These are phyloP conservation scores for Lithodes maja DNA, from an alignment of 2,888 invertebrate genomes.

Conservation along the genomic window DNA sequence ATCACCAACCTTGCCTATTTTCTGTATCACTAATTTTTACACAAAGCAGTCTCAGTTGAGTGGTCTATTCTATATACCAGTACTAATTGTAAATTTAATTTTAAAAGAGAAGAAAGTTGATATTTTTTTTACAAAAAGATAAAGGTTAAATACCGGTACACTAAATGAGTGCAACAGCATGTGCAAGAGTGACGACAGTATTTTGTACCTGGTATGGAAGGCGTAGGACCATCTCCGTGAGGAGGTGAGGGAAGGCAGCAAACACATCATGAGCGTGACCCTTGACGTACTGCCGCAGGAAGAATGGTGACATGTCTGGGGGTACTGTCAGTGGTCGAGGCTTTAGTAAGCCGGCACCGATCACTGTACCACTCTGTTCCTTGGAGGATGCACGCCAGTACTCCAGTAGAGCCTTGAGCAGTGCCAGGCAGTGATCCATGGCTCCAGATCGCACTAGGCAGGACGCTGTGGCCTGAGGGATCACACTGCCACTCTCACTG, in stretches of 20 bases:
- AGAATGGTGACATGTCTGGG: conserved; percentile 97
- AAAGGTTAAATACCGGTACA: neutral
- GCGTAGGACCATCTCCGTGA: conserved; percentile 95
- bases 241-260: conserved; percentile 93
- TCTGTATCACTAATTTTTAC: no score
- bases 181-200: no score
- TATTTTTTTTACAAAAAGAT: neutral
- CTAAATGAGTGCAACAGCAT: conserved; percentile 72
- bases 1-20: no score
- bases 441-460: conserved; percentile 82
- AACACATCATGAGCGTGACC: conserved; percentile 94
- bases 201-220: conserved; percentile 89
- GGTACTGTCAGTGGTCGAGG: conserved; percentile 85
- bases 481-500: conserved; percentile 76
- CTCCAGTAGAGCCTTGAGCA: conserved; percentile 83
- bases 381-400: conserved; percentile 81
- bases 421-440: conserved; percentile 83
- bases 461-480: conserved; percentile 83
- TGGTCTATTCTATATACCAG: neutral
- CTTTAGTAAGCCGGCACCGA: conserved; percentile 84
- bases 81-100: neutral
- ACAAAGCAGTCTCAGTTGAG: no score
- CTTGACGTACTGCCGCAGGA: conserved; percentile 93
- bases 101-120: neutral
- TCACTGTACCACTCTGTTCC: conserved; percentile 75